phyloP scores from a whole-genome alignment of 2,113 vertebrate genomes.

The Prionailurus viverrinus region DNA sequence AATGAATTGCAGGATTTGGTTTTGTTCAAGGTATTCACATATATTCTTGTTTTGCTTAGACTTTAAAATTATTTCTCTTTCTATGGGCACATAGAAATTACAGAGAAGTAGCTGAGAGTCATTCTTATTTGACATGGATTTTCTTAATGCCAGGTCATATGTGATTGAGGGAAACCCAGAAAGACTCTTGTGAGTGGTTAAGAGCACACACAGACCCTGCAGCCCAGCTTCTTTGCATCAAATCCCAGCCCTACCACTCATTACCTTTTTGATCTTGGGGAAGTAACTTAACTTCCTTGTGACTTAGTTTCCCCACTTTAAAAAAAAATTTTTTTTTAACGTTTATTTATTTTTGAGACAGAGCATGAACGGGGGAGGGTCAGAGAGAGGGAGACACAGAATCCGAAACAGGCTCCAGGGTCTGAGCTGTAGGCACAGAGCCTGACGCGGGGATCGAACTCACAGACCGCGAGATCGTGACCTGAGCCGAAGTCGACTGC shows the following conservation, averaged over 20 bases:
- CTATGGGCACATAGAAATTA: not conserved
- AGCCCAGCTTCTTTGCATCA: not conserved
- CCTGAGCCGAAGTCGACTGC: too few species aligned
- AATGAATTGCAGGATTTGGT: not conserved
- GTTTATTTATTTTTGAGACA: too few species aligned
- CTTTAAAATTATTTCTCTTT: conserved; percentile 32
- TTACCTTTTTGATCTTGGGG: not conserved
- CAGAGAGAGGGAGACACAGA: too few species aligned
- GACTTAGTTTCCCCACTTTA: conserved; percentile 3
- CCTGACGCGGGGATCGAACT: too few species aligned
- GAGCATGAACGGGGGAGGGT: too few species aligned
- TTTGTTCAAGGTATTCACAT: not conserved
- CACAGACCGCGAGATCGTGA: too few species aligned
- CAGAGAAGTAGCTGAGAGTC: conserved; percentile 22
- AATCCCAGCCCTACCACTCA: not conserved
- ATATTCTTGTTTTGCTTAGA: not conserved
- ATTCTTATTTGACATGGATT: not conserved
- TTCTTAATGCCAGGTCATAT: not conserved
- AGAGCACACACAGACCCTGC: not conserved
- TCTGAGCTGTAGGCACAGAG: too few species aligned
- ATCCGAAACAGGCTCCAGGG: too few species aligned
- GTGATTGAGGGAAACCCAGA: not conserved
- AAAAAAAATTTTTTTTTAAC: not conserved
- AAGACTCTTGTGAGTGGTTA: not conserved
- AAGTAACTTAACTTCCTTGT: conserved; percentile 3